Conservation (phyloP, 1,140 invertebrate genomes). For the Drosophila micromelanica region DNA sequence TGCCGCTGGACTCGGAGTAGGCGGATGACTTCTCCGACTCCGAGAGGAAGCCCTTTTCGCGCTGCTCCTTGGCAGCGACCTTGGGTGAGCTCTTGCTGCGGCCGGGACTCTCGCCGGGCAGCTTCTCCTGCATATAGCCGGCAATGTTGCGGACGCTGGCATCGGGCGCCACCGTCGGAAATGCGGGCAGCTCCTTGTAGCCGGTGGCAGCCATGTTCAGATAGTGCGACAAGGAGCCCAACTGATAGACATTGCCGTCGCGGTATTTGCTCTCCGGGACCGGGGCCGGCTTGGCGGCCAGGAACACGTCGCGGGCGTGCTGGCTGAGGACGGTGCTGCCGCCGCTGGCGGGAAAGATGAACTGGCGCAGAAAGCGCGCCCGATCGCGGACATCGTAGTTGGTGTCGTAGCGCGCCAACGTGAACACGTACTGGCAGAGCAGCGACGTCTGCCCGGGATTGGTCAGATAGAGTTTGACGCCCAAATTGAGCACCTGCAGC, state of each 20-base stretch:
- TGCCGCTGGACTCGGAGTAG: slow-evolving; percentile 59
- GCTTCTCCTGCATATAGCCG: slow-evolving; percentile 81
- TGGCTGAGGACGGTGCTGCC: slow-evolving; percentile 87
- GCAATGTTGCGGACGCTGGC: slow-evolving; percentile 91
- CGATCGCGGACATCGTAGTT: slow-evolving; percentile 99
- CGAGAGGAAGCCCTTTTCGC: slow-evolving; percentile 75
- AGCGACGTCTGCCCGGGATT: slow-evolving; percentile 94
- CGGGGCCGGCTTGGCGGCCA: slow-evolving; percentile 97
- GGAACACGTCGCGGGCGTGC: slow-evolving; percentile 93
- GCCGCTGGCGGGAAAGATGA: slow-evolving; percentile 89
- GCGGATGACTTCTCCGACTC: slow-evolving; percentile 80
- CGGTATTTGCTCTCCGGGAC: slow-evolving; percentile 88
- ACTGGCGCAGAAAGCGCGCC: slow-evolving; percentile 92
- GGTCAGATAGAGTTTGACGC: slow-evolving; percentile 96
- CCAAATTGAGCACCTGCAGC: slow-evolving; percentile 97
- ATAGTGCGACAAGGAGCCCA: slow-evolving; percentile 98
- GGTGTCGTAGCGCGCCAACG: slow-evolving; percentile 98
- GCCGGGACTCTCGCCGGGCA: slow-evolving; percentile 39
- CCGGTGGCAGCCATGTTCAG: slow-evolving; percentile 93
- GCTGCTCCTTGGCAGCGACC: slow-evolving; percentile 40
- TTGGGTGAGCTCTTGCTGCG: slow-evolving; percentile 22
- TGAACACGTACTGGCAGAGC: slow-evolving; percentile 97
- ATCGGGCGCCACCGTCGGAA: slow-evolving; percentile 92
- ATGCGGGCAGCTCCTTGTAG: slow-evolving; percentile 95
- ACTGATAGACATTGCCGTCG: slow-evolving; percentile 94